A percentile compares a stretch with the other conserved stretches of the same genome.
These are phyloP conservation scores for Andrena minutula DNA, from an alignment of 2,888 invertebrate genomes.

Conservation along the genomic window DNA sequence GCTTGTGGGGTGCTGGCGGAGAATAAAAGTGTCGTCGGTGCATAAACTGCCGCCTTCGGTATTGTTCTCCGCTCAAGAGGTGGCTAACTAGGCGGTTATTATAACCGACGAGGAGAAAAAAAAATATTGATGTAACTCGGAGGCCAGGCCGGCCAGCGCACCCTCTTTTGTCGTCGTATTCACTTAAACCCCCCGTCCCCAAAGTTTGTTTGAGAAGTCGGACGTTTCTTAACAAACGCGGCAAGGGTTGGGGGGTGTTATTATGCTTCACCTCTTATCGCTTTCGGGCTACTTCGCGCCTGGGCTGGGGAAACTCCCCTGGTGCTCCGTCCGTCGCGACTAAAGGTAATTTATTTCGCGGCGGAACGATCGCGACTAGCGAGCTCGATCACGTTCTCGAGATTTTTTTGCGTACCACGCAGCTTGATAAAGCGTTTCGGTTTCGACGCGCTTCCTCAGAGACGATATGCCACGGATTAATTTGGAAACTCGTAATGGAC, in stretches of 20 bases:
- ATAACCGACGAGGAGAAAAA: conserved; percentile 52
- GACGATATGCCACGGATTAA: not conserved
- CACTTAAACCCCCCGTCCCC: conserved; percentile 39
- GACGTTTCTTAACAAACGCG: conserved; percentile 16
- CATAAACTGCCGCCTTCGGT: conserved; percentile 53
- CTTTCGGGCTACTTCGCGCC: conserved; percentile 3
- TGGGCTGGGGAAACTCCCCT: not conserved
- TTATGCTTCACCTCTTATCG: conserved; percentile 44
- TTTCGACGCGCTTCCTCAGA: not conserved
- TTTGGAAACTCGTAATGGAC: conserved; percentile 3
- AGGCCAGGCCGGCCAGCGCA: not conserved
- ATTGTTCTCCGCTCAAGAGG: conserved; percentile 54
- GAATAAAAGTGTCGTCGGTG: conserved; percentile 61
- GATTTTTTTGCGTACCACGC: not conserved
- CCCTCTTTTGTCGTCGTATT: conserved; percentile 33
- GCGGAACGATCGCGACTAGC: conserved; percentile 22
- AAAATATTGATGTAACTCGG: conserved; percentile 65
- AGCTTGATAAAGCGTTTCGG: conserved; percentile 3
- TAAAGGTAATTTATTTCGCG: conserved; percentile 35
- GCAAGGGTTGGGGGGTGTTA: conserved; percentile 30
- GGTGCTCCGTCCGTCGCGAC: not conserved
- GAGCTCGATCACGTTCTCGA: conserved; percentile 1
- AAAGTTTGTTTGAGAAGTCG: conserved; percentile 13
- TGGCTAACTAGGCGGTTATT: conserved; percentile 64
- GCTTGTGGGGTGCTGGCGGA: conserved; percentile 7